Percentiles rank a stretch among this genome's conserved stretches.
Evolutionary conservation across 2,888 invertebrate genomes (phyloP).

Genomic region (Nemapogon koenigi): DNA sequence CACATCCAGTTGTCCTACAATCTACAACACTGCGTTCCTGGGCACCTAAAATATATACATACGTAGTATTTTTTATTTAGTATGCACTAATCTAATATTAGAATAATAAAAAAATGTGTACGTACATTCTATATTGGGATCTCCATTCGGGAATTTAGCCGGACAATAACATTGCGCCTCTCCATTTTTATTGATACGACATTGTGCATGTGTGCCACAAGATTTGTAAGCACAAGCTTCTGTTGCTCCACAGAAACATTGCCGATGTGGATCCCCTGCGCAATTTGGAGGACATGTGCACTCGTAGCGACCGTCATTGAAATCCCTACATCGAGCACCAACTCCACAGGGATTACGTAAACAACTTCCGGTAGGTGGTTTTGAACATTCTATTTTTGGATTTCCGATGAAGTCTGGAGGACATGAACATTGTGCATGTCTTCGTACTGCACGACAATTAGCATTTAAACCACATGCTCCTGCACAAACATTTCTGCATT

Average conservation of each 20-base stretch:
- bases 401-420: conserved; percentile 82
- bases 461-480: conserved; percentile 85
- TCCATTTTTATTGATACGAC: conserved; percentile 71
- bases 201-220: conserved; percentile 85
- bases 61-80: conserved; percentile 9
- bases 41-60: conserved; percentile 43
- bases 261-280: conserved; percentile 80
- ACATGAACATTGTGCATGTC: conserved; percentile 83
- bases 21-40: conserved; percentile 69
- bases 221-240: conserved; percentile 80
- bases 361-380: conserved; percentile 75
- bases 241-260: conserved; percentile 78
- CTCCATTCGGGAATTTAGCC: conserved; percentile 79
- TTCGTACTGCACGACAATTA: conserved; percentile 80
- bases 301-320: conserved; percentile 76
- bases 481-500: conserved; percentile 83
- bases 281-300: conserved; percentile 84
- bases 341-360: conserved; percentile 83
- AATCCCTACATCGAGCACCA: conserved; percentile 82
- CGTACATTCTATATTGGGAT: conserved; percentile 88
- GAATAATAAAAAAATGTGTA: conserved; percentile 20
- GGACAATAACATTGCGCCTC: conserved; percentile 88
- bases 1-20: conserved; percentile 85
- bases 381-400: conserved; percentile 77
- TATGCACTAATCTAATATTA: conserved; percentile 9